These are phyloP conservation scores for Neogale vison DNA, from an alignment of 2,113 vertebrate genomes.

Conservation along the genomic window DNA sequence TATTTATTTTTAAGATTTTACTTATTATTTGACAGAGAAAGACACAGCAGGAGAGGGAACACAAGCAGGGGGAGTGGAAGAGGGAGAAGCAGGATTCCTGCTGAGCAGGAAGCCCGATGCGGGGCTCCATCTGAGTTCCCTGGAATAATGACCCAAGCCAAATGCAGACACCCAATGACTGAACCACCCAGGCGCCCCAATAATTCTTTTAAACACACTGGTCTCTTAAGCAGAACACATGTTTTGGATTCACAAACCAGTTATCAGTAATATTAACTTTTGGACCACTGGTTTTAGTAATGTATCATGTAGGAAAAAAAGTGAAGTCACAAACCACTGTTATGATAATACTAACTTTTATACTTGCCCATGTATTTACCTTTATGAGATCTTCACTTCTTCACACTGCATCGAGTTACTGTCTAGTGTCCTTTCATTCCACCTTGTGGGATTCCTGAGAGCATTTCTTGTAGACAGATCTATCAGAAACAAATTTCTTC, in stretches of 20 bases:
- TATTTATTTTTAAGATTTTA: too few species aligned
- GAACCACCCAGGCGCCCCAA: too few species aligned
- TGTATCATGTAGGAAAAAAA: neutral
- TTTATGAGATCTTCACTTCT: neutral
- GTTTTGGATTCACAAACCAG: neutral
- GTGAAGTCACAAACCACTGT: neutral
- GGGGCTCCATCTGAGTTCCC: too few species aligned
- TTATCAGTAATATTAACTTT: neutral
- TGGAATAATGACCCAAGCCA: too few species aligned
- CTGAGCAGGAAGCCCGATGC: too few species aligned
- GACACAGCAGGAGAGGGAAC: too few species aligned
- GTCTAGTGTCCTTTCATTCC: neutral
- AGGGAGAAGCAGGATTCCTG: too few species aligned
- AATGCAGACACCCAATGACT: too few species aligned
- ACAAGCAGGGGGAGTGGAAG: too few species aligned
- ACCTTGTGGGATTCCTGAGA: neutral
- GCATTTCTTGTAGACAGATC: neutral
- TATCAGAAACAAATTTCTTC: neutral
- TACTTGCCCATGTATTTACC: neutral
- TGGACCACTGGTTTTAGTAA: neutral
- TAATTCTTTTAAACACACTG: neutral
- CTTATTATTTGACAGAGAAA: too few species aligned
- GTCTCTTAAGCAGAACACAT: neutral
- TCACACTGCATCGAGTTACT: neutral
- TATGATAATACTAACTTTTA: neutral